Evolutionary conservation across 2,797 vertebrate species (phyloP).

Genomic region (Sebastes goodei): DNA sequence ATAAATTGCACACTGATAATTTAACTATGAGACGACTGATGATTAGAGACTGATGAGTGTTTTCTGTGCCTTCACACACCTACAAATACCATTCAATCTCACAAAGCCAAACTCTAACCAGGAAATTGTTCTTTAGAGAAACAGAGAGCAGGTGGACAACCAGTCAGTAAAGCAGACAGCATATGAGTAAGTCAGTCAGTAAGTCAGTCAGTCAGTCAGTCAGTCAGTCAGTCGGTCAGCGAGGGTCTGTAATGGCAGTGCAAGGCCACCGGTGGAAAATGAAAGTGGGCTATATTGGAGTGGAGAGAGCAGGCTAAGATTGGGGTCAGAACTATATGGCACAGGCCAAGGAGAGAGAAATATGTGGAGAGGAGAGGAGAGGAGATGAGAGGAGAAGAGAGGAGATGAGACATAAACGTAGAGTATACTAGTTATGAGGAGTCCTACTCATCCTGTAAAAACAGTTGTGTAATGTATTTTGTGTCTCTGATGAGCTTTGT

Average conservation of each 20-base stretch:
- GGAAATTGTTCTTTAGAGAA: not conserved
- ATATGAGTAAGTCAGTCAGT: constrained; percentile 1
- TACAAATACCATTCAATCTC: not conserved
- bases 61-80: not conserved
- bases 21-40: not conserved
- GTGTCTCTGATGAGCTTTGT: not conserved
- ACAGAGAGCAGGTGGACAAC: not conserved
- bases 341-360: constrained; percentile 51
- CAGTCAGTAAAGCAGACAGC: constrained; percentile 9
- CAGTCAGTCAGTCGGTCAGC: constrained; percentile 5
- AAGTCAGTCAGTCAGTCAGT: constrained; percentile 14
- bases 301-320: constrained; percentile 48
- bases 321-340: constrained; percentile 69
- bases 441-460: not conserved
- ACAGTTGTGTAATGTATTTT: not conserved
- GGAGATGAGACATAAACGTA: not conserved
- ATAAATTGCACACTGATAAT: not conserved
- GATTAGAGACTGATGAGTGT: not conserved
- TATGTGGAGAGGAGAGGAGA: constrained; percentile 1
- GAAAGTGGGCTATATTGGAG: constrained; percentile 55
- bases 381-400: not conserved
- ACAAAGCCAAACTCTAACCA: not conserved
- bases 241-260: constrained; percentile 43
- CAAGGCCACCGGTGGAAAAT: constrained; percentile 56
- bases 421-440: not conserved